phyloP scores from a whole-genome alignment of 2,797 vertebrate genomes.

The Rhinichthys osculus region DNA sequence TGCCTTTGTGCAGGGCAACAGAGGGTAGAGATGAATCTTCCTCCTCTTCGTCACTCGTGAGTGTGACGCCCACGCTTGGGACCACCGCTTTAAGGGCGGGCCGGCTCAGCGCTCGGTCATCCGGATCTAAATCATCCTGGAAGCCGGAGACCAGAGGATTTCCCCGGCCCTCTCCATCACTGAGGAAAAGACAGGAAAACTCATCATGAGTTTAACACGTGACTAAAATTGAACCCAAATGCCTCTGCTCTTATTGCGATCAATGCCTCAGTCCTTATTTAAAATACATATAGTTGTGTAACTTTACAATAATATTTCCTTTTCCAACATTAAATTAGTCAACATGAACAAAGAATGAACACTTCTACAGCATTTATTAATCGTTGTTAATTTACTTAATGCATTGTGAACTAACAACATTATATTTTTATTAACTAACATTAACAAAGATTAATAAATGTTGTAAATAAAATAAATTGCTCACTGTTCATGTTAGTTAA shows the following conservation, averaged over 20 bases:
- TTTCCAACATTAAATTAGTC: not conserved
- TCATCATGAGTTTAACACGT: not conserved
- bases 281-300: not conserved
- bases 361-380: not conserved
- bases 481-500: too few species aligned
- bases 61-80: constrained; percentile 71
- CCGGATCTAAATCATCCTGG: constrained; percentile 84
- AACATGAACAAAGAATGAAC: not conserved
- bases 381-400: too few species aligned
- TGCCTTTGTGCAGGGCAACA: constrained; percentile 52
- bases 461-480: too few species aligned
- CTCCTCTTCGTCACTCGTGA: constrained; percentile 81
- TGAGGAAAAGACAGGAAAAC: constrained; percentile 58
- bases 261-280: not conserved
- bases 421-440: too few species aligned
- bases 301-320: not conserved
- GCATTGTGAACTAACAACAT: too few species aligned
- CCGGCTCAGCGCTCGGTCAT: constrained; percentile 70
- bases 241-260: not conserved
- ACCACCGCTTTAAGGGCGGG: constrained; percentile 30
- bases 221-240: not conserved
- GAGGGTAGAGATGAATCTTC: constrained; percentile 42
- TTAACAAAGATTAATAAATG: too few species aligned
- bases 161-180: constrained; percentile 75
- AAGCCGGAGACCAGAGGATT: constrained; percentile 86